Evolutionary conservation across 2,797 vertebrate genomes (phyloP).

Genomic region (Malurus leucopterus): DNA sequence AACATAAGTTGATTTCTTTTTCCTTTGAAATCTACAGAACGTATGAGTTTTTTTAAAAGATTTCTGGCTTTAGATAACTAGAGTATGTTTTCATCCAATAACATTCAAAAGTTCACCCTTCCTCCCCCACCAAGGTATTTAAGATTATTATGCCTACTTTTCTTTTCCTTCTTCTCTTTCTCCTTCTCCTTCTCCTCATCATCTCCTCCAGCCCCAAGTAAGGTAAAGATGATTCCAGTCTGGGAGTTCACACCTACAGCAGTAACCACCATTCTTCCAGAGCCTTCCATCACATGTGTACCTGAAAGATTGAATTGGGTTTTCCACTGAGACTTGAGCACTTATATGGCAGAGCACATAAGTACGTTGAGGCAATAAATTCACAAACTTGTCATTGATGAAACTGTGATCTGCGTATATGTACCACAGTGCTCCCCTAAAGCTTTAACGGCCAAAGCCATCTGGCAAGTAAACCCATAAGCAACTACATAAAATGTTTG

Average conservation of each 20-base stretch:
- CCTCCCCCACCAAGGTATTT: not conserved
- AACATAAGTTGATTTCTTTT: not conserved
- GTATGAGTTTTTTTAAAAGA: not conserved
- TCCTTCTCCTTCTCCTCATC: slow-evolving; percentile 83
- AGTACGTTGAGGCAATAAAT: not conserved
- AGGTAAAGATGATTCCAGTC: slow-evolving; percentile 98
- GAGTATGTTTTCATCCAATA: not conserved
- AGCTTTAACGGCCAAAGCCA: not conserved
- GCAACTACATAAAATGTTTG: not conserved
- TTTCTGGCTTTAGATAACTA: not conserved
- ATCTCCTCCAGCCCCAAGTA: slow-evolving; percentile 86
- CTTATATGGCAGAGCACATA: not conserved
- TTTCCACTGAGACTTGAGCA: not conserved
- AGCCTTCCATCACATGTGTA: slow-evolving; percentile 99
- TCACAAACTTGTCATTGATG: fast-evolving
- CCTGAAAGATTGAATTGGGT: slow-evolving; percentile 69
- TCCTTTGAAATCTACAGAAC: not conserved
- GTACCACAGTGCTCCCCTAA: not conserved
- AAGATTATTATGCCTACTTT: slow-evolving; percentile 66
- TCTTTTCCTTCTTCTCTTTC: slow-evolving; percentile 84
- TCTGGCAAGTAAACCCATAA: not conserved
- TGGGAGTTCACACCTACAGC: slow-evolving; percentile 97
- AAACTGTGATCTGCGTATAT: not conserved
- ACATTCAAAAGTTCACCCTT: not conserved
- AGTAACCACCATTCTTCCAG: slow-evolving; percentile 97